A percentile compares a stretch with the other conserved stretches of the same genome.
phyloP scores from a whole-genome alignment of 1,140 invertebrate genomes.

The Lasioglossum albipes region DNA sequence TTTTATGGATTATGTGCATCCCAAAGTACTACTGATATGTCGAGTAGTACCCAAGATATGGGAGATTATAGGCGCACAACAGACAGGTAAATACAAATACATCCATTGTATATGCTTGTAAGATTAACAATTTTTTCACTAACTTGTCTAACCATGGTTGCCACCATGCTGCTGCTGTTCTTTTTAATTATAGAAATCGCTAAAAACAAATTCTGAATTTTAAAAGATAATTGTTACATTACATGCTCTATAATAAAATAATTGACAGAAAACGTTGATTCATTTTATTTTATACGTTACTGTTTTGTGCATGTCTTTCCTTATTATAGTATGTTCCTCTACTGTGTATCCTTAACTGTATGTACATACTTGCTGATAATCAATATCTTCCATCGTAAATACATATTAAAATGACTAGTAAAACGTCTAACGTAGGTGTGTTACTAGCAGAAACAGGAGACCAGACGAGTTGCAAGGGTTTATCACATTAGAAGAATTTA shows the following conservation, averaged over 20 bases:
- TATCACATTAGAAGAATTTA: conserved; percentile 87
- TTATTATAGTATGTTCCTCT: conserved; percentile 13
- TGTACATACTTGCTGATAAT: background rate
- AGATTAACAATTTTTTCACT: conserved; percentile 5
- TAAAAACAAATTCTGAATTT: background rate
- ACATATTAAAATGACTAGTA: background rate
- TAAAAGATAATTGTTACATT: conserved; percentile 24
- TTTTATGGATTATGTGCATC: conserved; percentile 73
- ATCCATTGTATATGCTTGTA: conserved; percentile 17
- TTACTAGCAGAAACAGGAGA: conserved; percentile 52
- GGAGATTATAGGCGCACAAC: conserved; percentile 71
- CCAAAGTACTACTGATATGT: conserved; percentile 69
- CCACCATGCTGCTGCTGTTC: background rate
- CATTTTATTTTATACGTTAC: conserved; percentile 35
- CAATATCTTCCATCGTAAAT: background rate
- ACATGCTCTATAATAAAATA: conserved; percentile 26
- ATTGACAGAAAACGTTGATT: conserved; percentile 19
- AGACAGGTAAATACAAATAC: conserved; percentile 62
- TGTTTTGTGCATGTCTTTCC: conserved; percentile 37
- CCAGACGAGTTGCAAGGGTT: conserved; percentile 79
- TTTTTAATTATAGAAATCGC: background rate
- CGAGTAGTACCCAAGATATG: conserved; percentile 69
- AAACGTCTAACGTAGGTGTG: conserved; percentile 31
- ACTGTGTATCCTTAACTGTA: conserved; percentile 6
- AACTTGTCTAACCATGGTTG: background rate